Evolutionary conservation across 2,888 invertebrate species (phyloP), one percentile per base, ranked within the genome.

Genomic region (Lucinisca nassula): DNA sequence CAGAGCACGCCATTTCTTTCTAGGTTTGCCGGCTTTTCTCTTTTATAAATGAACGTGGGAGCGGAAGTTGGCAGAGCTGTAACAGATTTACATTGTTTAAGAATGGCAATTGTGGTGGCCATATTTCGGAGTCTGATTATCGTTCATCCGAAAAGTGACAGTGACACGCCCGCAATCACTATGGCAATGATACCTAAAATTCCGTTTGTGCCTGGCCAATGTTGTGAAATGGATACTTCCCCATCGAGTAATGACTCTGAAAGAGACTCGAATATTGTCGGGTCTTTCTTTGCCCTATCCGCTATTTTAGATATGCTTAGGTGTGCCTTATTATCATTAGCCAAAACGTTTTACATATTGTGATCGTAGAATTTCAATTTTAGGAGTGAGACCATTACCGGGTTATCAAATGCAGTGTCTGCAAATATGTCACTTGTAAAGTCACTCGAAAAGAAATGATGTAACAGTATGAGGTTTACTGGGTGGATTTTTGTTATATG

Each of bases 401-500:
- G 79, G 24, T 55, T 27, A 24, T 10, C 8, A 40, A 40, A 51
- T 51, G 51, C 21, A 8, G 51, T 51, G 21, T 51, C 49, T 27
- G 74, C 74, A n/a, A 74, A 81, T 32, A 30, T 74, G 14, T 81
- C 74, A 73, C 49, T 12, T 72, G 70, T 37, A 32, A 21, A 2
- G 27, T 40, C 35, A 0, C n/a, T 32, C 2, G 61, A 24, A 24
- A 82, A 82, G 27, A 55, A 76, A 12, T 82, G 49, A n/a, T 76
- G 61, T 21, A 82, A 17, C 1, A 82, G 77, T 10, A 73, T 51
- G 17, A 72, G 40, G 40, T 82, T 82, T 21, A 76, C 27, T 17
- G 70, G 72, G n/a, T 82, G 82, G 14, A 77, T 27, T 6, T n/a
- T 70, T 12, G 82, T 77, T 12, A 77, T 51, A 21, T 37, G 37